Evolutionary conservation across 2,797 vertebrate genomes (phyloP).

Genomic region (Melanogrammus aeglefinus): DNA sequence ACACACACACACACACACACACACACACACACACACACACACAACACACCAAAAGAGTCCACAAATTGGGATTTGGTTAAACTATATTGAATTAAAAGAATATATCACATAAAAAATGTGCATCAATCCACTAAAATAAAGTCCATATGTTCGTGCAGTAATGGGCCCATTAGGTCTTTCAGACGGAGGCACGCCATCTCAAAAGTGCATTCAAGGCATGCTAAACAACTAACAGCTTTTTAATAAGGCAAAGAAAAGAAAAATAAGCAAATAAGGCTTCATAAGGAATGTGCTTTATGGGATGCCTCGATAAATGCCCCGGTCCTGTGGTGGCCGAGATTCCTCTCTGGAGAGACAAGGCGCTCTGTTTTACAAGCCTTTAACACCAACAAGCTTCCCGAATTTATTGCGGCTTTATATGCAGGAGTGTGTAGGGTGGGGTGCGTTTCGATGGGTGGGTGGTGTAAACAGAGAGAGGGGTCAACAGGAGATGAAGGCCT

Average conservation of each 20-base stretch:
- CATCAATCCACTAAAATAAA: not conserved
- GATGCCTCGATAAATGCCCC: conserved; percentile 59
- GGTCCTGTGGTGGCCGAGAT: conserved; percentile 42
- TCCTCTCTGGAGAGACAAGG: conserved; percentile 48
- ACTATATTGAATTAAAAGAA: conserved; percentile 12
- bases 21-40: conserved; percentile 12
- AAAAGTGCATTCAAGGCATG: conserved; percentile 58
- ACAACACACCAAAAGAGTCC: not conserved
- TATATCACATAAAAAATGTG: not conserved
- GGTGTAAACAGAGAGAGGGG: conserved; percentile 22
- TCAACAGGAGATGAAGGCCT: conserved; percentile 33
- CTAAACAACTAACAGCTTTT: conserved; percentile 63
- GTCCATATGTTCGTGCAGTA: conserved; percentile 27
- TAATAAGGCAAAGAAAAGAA: conserved; percentile 69
- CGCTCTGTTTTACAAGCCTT: conserved; percentile 62
- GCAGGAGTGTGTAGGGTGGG: conserved; percentile 23
- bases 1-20: not conserved
- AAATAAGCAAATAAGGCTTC: conserved; percentile 66
- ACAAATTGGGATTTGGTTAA: conserved; percentile 34
- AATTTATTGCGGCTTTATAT: conserved; percentile 63
- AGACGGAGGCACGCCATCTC: conserved; percentile 43
- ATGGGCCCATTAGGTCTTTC: conserved; percentile 34
- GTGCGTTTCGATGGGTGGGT: conserved; percentile 7
- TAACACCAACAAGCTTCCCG: conserved; percentile 60
- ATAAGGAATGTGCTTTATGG: conserved; percentile 67